Evolutionary conservation across 2,113 vertebrate genomes (phyloP).

Genomic region (Oenanthe melanoleuca): DNA sequence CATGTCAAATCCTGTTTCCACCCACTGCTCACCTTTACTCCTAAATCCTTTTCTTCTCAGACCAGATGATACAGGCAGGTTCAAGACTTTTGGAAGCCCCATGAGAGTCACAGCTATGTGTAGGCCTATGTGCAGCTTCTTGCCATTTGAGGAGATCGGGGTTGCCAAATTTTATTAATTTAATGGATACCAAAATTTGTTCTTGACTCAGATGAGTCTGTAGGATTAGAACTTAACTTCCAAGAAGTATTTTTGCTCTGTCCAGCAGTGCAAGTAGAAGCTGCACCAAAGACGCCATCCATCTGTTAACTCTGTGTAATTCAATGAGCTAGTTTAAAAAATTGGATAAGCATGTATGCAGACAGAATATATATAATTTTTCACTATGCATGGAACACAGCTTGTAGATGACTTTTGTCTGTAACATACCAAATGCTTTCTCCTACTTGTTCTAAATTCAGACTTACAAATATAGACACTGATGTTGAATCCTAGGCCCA

Average conservation of each 20-base stretch:
- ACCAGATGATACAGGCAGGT: background rate
- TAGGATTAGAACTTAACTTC: background rate
- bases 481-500: background rate
- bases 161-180: background rate
- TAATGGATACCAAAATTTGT: background rate
- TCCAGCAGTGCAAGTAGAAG: background rate
- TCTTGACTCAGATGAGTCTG: background rate
- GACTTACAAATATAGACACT: conserved; percentile 19
- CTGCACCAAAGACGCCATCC: background rate
- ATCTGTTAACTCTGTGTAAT: background rate
- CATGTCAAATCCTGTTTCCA: background rate
- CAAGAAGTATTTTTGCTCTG: background rate
- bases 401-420: conserved; percentile 29
- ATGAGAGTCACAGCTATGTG: background rate
- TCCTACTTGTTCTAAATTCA: conserved; percentile 61
- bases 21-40: background rate
- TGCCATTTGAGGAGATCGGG: background rate
- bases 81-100: background rate
- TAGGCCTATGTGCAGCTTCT: background rate
- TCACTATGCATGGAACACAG: background rate
- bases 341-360: background rate
- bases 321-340: background rate
- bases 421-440: conserved; percentile 32
- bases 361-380: background rate
- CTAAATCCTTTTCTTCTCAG: background rate